These are phyloP conservation scores for Rhingia rostrata DNA, from an alignment of 2,888 invertebrate species.

Conservation along the genomic window DNA sequence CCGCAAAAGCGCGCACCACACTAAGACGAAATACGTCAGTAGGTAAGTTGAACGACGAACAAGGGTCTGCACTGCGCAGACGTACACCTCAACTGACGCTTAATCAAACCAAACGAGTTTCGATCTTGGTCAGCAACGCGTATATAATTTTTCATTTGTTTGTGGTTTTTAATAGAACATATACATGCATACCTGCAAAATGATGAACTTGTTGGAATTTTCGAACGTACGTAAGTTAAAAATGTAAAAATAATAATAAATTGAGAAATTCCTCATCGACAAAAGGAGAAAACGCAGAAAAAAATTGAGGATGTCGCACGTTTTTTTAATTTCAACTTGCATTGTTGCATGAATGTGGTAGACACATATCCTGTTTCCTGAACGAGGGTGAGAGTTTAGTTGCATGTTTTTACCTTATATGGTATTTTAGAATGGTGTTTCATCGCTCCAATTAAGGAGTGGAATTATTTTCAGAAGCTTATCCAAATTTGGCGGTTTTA, in stretches of 20 bases:
- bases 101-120: constrained; percentile 49
- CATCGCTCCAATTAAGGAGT: constrained; percentile 5
- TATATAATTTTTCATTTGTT: neutral
- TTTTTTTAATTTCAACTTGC: neutral
- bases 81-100: neutral
- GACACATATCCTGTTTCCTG: constrained; percentile 3
- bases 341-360: neutral
- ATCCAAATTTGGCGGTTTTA: neutral
- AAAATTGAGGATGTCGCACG: neutral
- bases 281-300: neutral
- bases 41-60: constrained; percentile 52
- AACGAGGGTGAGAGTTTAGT: neutral
- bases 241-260: constrained; percentile 22
- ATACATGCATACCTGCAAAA: neutral
- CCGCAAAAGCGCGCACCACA: constrained; percentile 46
- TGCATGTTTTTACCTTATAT: too few relatives aligned
- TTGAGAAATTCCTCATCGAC: constrained; percentile 1
- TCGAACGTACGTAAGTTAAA: constrained; percentile 15
- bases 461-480: neutral
- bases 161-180: neutral
- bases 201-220: constrained; percentile 58
- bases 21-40: constrained; percentile 65
- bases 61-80: constrained; percentile 1
- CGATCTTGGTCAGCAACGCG: constrained; percentile 15
- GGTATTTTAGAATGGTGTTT: neutral